Percentiles rank a stretch among this genome's conserved stretches.
Conservation (phyloP, 2,888 invertebrate species). For the Phalera bucephala region DNA sequence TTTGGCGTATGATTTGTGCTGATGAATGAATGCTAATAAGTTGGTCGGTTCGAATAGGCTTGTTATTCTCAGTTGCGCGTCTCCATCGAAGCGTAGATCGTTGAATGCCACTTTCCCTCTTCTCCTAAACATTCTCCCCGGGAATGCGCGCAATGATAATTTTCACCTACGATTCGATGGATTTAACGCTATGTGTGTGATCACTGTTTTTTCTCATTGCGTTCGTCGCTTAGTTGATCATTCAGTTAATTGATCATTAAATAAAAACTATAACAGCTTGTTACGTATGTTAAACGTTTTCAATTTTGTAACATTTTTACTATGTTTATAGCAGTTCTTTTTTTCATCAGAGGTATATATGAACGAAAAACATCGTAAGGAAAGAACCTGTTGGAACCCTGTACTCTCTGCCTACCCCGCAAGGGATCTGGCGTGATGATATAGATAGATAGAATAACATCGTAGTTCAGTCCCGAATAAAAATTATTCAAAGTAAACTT, state of each 20-base stretch:
- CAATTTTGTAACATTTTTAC: conserved; percentile 3
- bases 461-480: not conserved
- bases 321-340: not conserved
- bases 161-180: conserved; percentile 31
- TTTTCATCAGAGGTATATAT: no score
- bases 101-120: conserved; percentile 62
- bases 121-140: conserved; percentile 50
- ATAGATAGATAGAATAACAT: no score
- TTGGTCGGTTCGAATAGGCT: conserved; percentile 11
- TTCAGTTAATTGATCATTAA: conserved; percentile 20
- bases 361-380: no score
- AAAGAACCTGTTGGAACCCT: no score
- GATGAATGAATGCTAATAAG: conserved; percentile 22
- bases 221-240: conserved; percentile 16
- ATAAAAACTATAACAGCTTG: conserved; percentile 19
- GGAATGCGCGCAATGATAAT: conserved; percentile 38
- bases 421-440: no score
- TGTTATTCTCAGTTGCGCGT: conserved; percentile 23
- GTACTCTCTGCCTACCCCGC: no score
- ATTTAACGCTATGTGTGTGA: conserved; percentile 27
- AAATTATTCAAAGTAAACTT: not conserved
- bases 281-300: conserved; percentile 1
- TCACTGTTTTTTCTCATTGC: conserved; percentile 17
- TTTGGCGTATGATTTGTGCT: conserved; percentile 17
- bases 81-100: conserved; percentile 45